Percentiles rank a stretch among this genome's conserved stretches.
phyloP scores from a whole-genome alignment of 2,113 vertebrate genomes.

The Vulpes lagopus region DNA sequence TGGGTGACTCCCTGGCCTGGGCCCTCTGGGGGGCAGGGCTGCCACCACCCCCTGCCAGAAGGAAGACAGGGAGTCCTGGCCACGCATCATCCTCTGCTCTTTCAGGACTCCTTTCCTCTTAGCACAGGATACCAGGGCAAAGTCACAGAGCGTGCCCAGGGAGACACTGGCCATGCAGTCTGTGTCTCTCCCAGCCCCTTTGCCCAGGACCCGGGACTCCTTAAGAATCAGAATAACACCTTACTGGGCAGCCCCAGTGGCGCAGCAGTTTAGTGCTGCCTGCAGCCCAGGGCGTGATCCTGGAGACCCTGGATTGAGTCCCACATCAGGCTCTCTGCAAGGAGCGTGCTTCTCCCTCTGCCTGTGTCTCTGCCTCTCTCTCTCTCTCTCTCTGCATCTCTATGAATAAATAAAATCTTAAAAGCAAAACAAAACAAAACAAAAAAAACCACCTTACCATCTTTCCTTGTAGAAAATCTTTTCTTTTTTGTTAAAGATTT shows the following conservation, averaged over 20 bases:
- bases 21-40: neutral
- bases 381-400: too few species aligned
- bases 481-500: neutral
- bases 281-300: too few species aligned
- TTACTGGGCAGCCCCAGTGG: neutral
- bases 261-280: too few species aligned
- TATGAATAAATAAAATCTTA: too few species aligned
- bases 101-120: neutral
- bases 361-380: too few species aligned
- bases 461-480: neutral
- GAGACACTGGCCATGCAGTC: fast-evolving
- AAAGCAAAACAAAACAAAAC: too few species aligned
- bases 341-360: too few species aligned
- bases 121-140: neutral
- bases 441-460: neutral
- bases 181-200: neutral
- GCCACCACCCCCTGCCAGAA: neutral
- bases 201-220: neutral
- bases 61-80: neutral
- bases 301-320: too few species aligned
- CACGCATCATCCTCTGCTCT: neutral
- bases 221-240: neutral
- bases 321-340: too few species aligned
- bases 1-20: slow-evolving; percentile 70
- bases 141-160: neutral